These are phyloP conservation scores for Channallabes apus DNA, from an alignment of 2,797 vertebrate genomes.

Conservation along the genomic window DNA sequence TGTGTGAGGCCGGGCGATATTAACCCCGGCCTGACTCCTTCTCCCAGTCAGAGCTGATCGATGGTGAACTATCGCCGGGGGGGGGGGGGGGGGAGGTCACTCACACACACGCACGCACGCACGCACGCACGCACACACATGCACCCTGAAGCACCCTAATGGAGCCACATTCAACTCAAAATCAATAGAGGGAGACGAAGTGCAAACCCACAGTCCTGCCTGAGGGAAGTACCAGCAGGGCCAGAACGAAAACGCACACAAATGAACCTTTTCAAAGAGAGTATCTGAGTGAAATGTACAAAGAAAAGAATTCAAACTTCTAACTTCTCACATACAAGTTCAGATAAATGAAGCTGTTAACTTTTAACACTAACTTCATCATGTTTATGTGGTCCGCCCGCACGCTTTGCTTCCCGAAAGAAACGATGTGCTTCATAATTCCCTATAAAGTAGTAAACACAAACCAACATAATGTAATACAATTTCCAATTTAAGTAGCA, in stretches of 20 bases:
- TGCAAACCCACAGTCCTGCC: conserved; percentile 37
- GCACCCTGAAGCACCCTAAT: conserved; percentile 87
- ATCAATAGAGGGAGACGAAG: conserved; percentile 51
- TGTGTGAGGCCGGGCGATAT: conserved; percentile 77
- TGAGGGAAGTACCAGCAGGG: conserved; percentile 65
- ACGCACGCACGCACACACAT: conserved; percentile 20
- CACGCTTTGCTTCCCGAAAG: neutral
- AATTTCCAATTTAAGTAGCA: neutral
- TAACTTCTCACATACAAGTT: neutral
- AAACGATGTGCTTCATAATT: neutral
- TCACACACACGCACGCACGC: conserved; percentile 27
- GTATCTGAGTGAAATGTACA: neutral
- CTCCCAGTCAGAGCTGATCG: conserved; percentile 88
- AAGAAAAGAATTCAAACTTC: neutral
- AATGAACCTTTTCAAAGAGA: conserved; percentile 19
- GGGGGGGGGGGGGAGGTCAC: too few species aligned
- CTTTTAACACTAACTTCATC: neutral
- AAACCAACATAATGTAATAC: neutral
- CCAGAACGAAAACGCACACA: conserved; percentile 19
- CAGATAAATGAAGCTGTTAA: neutral
- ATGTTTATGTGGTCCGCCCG: neutral
- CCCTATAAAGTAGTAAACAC: neutral
- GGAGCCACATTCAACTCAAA: conserved; percentile 82
- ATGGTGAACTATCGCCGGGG: conserved; percentile 91
- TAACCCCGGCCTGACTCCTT: conserved; percentile 87